Conservation (phyloP, 2,888 invertebrate genomes). For the Microplitis manilae region DNA sequence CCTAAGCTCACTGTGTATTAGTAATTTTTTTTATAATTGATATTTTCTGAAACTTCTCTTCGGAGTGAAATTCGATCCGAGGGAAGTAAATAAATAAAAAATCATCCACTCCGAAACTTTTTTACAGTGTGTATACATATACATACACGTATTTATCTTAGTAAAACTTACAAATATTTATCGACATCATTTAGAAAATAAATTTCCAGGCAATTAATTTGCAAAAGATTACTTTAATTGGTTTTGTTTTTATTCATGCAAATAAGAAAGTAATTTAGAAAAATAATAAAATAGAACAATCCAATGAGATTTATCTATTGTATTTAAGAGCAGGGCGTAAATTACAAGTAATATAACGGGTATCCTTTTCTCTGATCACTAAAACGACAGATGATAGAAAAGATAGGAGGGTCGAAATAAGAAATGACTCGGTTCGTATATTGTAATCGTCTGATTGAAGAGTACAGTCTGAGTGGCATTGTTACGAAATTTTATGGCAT, state of each 20-base stretch:
- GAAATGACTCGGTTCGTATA: neutral
- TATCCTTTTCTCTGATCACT: neutral
- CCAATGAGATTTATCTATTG: neutral
- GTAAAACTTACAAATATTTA: no score
- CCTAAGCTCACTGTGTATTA: no score
- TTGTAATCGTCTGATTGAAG: conserved; percentile 1
- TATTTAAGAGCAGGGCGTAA: neutral
- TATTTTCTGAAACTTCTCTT: no score
- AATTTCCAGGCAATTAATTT: no score
- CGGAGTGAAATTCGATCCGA: no score
- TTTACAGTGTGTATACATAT: no score
- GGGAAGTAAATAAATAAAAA: no score
- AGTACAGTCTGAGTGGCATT: neutral
- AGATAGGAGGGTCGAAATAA: neutral
- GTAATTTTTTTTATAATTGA: no score
- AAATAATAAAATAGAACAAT: neutral
- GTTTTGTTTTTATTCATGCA: neutral
- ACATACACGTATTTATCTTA: no score
- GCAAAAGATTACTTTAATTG: no score
- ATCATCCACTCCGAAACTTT: no score
- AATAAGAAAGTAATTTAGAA: neutral
- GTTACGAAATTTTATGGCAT: neutral
- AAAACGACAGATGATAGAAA: neutral
- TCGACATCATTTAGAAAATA: no score
- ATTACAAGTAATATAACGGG: neutral